These are phyloP conservation scores for Calidris pugnax DNA, from an alignment of 2,113 vertebrate species.

Conservation along the genomic window DNA sequence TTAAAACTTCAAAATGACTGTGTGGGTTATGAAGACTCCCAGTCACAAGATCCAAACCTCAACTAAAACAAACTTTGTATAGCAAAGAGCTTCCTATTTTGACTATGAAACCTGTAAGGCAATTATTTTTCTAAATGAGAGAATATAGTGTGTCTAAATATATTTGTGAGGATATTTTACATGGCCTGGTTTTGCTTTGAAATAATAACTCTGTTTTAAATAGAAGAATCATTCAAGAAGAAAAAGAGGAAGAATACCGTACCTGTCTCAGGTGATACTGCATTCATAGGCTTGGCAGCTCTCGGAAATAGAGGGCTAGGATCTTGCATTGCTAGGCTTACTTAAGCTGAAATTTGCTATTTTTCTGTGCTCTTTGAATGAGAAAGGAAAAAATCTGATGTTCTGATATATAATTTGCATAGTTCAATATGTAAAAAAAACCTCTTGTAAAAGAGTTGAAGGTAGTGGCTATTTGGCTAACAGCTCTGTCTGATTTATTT, in stretches of 20 bases:
- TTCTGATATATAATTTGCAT: background rate
- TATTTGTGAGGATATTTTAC: background rate
- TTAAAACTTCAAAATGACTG: background rate
- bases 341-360: background rate
- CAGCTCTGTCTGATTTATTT: background rate
- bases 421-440: background rate
- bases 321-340: background rate
- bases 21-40: background rate
- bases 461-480: background rate
- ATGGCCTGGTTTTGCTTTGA: background rate
- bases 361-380: background rate
- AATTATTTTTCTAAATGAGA: background rate
- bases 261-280: background rate
- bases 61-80: background rate
- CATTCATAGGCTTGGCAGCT: background rate
- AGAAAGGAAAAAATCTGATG: background rate
- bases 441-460: background rate
- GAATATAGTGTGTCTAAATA: background rate
- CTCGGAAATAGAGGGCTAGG: background rate
- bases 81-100: conserved; percentile 19
- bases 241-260: background rate
- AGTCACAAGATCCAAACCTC: conserved; percentile 2
- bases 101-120: background rate
- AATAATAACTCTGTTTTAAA: background rate
- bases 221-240: background rate